Percentiles rank a stretch among this genome's conserved stretches.
Conservation (phyloP, 2,113 vertebrate genomes). For the Lynx canadensis region DNA sequence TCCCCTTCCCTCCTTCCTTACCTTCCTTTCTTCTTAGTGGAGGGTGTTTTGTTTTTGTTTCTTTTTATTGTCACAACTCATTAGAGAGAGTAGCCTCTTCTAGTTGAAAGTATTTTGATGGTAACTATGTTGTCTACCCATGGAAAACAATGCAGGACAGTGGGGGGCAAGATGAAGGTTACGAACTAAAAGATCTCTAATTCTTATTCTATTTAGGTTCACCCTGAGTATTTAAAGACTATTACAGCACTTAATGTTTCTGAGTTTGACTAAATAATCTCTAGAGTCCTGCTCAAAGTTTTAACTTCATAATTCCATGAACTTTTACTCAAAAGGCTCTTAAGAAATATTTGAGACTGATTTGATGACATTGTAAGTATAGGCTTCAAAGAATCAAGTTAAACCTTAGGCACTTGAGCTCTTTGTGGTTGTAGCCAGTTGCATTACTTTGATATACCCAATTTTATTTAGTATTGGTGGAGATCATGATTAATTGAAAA, state of each 20-base stretch:
- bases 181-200: constrained; percentile 15
- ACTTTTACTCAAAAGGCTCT: neutral
- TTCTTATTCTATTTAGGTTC: neutral
- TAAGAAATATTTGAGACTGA: constrained; percentile 44
- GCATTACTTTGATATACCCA: neutral
- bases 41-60: neutral
- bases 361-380: constrained; percentile 12
- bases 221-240: neutral
- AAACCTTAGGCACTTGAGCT: neutral
- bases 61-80: neutral
- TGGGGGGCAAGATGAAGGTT: neutral
- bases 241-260: neutral
- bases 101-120: constrained; percentile 44
- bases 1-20: neutral
- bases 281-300: neutral
- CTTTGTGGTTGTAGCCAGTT: neutral
- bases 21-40: neutral
- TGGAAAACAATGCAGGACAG: constrained; percentile 3
- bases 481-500: constrained; percentile 53
- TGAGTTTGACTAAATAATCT: constrained; percentile 29
- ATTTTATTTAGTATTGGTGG: constrained; percentile 20
- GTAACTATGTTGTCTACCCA: neutral
- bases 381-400: constrained; percentile 38
- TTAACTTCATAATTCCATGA: neutral
- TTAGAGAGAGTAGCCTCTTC: neutral